These are phyloP conservation scores for Spondyliosoma cantharus DNA, from an alignment of 2,797 vertebrate species.

Conservation along the genomic window DNA sequence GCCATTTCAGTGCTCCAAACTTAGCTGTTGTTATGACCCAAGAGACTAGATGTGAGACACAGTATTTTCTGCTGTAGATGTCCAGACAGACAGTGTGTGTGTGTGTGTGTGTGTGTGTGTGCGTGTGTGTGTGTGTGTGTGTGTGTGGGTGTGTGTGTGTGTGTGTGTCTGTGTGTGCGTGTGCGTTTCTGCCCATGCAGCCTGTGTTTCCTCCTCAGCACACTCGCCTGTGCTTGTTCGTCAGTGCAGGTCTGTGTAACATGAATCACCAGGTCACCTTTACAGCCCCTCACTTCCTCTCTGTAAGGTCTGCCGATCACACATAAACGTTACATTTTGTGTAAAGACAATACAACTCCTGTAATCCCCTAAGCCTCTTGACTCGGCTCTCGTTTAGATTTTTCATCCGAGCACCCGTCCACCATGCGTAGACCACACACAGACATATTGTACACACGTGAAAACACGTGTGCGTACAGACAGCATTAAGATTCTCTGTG, in stretches of 20 bases:
- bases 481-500: background rate
- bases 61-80: background rate
- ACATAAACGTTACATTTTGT: conserved; percentile 72
- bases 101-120: conserved; percentile 9
- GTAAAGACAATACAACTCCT: conserved; percentile 53
- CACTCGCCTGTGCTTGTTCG: conserved; percentile 51
- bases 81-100: background rate
- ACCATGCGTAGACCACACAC: conserved; percentile 63
- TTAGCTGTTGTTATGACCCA: no score
- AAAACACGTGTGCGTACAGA: conserved; percentile 7
- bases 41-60: background rate
- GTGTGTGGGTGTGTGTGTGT: background rate
- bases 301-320: conserved; percentile 71
- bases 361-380: conserved; percentile 56
- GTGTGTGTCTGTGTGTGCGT: conserved; percentile 9
- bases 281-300: conserved; percentile 41
- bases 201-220: conserved; percentile 45
- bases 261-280: conserved; percentile 71
- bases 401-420: conserved; percentile 50
- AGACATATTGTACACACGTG: conserved; percentile 9
- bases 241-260: conserved; percentile 70
- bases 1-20: no score
- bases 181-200: conserved; percentile 7
- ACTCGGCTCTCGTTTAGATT: conserved; percentile 46
- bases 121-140: conserved; percentile 1